Base-by-base conservation (phyloP, 2,888 invertebrate genomes). In the Arge pagana region DNA sequence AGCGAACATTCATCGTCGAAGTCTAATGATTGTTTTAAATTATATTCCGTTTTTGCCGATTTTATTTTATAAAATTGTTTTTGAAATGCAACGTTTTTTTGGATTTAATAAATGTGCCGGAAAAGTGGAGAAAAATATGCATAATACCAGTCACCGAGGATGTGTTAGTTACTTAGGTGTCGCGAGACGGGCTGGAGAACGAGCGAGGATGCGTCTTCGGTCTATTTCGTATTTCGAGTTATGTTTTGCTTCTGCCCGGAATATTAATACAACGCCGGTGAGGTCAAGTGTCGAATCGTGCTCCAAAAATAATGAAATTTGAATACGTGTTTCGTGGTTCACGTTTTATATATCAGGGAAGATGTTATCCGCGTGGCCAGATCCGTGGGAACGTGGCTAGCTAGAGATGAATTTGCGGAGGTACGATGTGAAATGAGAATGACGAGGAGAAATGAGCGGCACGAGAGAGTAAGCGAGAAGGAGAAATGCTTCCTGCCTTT, bases 291-390 rank as follows among this genome's bases (percentile, higher is more conserved):
- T 33, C 45, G 45, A 45, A 30, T 45, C 45, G 45, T 45, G 45
- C 45, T 45, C 45, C n/a, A 45, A 45, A 45, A 45, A 45, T 45
- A 45, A 45, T 45, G 45, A 45, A 45, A 35, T 45, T 45, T 45
- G 33, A 45, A 45, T 45, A 30, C 45, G 45, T 4, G 33, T 45
- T 45, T 45, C 30, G 15, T 23, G 45, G 15, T n/a, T 8, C 10
- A 30, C 11, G 15, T n/a, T n/a, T 18, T 43, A 18, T 15, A n/a
- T 23, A 8, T 10, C 11, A 45, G 15, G n/a, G 11, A 45, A 45
- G 45, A 45, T 45, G 45, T 45, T 45, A 45, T 45, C 45, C 42
- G 28, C 18, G 42, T 42, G 30, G 42, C 42, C 42, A 42, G 42
- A 42, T 42, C 42, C 45, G 45, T 45, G 45, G 45, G 45, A 45